phyloP scores from a whole-genome alignment of 2,797 vertebrate genomes.

The Catamblyrhynchus diadema region DNA sequence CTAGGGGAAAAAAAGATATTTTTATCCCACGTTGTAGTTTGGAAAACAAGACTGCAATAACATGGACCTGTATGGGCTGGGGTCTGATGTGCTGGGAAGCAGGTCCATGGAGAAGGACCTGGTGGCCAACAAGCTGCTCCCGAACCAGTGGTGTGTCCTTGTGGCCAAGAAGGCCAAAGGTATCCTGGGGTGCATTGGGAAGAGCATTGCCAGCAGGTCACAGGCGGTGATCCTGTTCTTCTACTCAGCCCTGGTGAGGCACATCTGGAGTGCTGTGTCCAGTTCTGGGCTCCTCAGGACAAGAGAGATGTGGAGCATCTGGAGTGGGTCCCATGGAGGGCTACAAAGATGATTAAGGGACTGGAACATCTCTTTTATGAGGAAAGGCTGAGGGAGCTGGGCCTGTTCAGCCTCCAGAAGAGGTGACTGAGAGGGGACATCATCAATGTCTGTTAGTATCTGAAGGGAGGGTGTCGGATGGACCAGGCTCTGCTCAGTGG shows the following conservation, averaged over 20 bases:
- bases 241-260: background rate
- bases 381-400: background rate
- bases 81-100: background rate
- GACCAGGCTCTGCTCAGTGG: accelerated
- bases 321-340: accelerated
- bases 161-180: background rate
- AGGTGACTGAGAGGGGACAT: background rate
- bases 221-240: background rate
- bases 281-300: background rate
- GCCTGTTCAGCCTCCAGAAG: background rate
- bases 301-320: background rate
- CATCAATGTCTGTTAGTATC: background rate
- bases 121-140: background rate
- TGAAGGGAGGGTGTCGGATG: background rate
- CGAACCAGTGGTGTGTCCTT: background rate
- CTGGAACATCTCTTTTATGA: no score
- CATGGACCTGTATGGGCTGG: accelerated
- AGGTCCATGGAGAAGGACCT: accelerated
- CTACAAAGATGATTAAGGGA: background rate
- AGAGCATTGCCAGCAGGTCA: background rate
- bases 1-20: accelerated
- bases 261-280: background rate
- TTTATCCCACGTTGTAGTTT: background rate
- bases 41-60: background rate
- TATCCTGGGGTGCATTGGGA: background rate